Conservation (phyloP, 1,140 invertebrate genomes). For the Magallana gigas region DNA sequence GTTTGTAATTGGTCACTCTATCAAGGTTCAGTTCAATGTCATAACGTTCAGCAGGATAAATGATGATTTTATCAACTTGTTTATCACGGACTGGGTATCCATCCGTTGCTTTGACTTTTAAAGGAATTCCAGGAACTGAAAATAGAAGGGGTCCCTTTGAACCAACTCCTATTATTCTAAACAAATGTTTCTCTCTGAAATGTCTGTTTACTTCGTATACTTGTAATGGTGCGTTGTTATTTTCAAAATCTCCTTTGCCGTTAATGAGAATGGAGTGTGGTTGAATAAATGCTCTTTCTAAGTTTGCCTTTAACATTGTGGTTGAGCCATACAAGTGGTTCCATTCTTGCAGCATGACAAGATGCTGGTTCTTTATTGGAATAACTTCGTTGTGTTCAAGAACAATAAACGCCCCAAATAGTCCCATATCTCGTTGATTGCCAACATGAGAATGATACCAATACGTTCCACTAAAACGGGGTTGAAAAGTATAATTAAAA, state of each 20-base stretch:
- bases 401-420: slow-evolving; percentile 67
- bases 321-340: slow-evolving; percentile 16
- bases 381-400: not conserved
- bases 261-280: slow-evolving; percentile 70
- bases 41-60: slow-evolving; percentile 86
- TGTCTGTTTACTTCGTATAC: slow-evolving; percentile 58
- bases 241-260: slow-evolving; percentile 62
- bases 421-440: slow-evolving; percentile 63
- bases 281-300: slow-evolving; percentile 52
- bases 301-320: slow-evolving; percentile 5
- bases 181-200: slow-evolving; percentile 44
- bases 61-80: slow-evolving; percentile 75
- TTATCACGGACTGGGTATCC: slow-evolving; percentile 88
- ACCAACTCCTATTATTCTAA: slow-evolving; percentile 61
- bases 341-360: slow-evolving; percentile 32
- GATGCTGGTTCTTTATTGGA: not conserved
- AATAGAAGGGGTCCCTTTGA: slow-evolving; percentile 75
- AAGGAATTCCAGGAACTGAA: slow-evolving; percentile 84
- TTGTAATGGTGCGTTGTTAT: slow-evolving; percentile 63
- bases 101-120: slow-evolving; percentile 86
- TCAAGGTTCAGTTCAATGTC: slow-evolving; percentile 87
- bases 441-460: slow-evolving; percentile 75
- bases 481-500: slow-evolving; percentile 88
- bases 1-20: slow-evolving; percentile 80
- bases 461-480: slow-evolving; percentile 66